Percentiles rank a stretch among this genome's conserved stretches.
These are phyloP conservation scores for Lepas anatifera DNA, from an alignment of 2,888 invertebrate species.

Conservation along the genomic window DNA sequence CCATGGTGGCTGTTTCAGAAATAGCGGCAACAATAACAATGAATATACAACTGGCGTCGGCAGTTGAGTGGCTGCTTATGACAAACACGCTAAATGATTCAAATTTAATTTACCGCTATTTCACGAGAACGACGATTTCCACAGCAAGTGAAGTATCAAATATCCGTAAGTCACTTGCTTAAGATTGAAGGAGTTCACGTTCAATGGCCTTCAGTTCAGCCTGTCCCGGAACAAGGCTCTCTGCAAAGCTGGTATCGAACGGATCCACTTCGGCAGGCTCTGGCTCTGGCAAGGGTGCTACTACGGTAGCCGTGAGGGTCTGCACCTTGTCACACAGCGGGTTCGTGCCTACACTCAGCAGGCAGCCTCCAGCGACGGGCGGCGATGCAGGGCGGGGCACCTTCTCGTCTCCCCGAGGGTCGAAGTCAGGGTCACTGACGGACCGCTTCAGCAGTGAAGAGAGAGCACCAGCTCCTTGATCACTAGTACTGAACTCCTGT, in stretches of 20 bases:
- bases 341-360: neutral
- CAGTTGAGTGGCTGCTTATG: too few relatives aligned
- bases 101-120: too few relatives aligned
- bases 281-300: neutral
- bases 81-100: too few relatives aligned
- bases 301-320: neutral
- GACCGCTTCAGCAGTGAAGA: constrained; percentile 23
- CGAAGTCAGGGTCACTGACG: constrained; percentile 30
- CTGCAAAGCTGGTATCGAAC: constrained; percentile 51
- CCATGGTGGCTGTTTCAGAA: neutral
- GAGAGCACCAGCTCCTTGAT: constrained; percentile 29
- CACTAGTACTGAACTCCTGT: constrained; percentile 40
- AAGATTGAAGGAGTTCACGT: constrained; percentile 35
- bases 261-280: constrained; percentile 39
- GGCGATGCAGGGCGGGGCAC: neutral
- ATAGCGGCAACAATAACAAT: too few relatives aligned
- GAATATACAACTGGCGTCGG: too few relatives aligned
- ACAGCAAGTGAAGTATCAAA: too few relatives aligned
- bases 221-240: constrained; percentile 37
- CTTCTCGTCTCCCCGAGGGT: constrained; percentile 24
- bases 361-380: neutral
- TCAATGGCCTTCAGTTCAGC: constrained; percentile 46
- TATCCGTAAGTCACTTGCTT: too few relatives aligned
- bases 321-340: neutral
- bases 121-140: too few relatives aligned